Base-by-base conservation (phyloP, 2,888 invertebrate species). In the Pandemis corylana region DNA sequence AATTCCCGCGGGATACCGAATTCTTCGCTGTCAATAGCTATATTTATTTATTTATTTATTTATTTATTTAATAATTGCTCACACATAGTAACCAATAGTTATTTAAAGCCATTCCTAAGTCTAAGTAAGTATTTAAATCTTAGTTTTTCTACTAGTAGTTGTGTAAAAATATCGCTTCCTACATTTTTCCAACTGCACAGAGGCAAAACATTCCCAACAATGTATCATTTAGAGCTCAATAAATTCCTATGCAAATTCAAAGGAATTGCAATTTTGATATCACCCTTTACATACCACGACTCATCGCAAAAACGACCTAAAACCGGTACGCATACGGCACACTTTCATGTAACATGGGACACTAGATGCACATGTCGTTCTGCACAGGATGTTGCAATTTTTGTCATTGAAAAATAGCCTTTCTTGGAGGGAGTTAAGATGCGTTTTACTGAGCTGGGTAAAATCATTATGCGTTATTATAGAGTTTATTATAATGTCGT, bases 401-500 rank as follows among this genome's bases (percentile, higher is more conserved):
- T n/a, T n/a, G 61, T 70, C 44, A 9, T 36, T 28, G 51, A 28
- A 74, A 51, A 51, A 53, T 28, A 36, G 42, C 12, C 20, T 65
- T 62, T 70, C 59, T 61, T 42, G 7, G 15, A 12, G n/a, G 65
- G 61, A 6, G 61, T 41, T 70, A 71, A 15, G 63, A 70, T 67
- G 36, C 13, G n/a, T 67, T 71, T 75, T 66, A 61, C 51, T 59
- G n/a, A 51, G 12, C 4, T 7, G 10, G 12, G 44, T 20, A 13
- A 20, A n/a, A 66, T 36, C n/a, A 42, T 68, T 56, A 59, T 42
- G 59, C 28, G 20, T 42, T 70, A 70, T 65, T 68, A 20, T 53
- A 71, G 70, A 66, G 70, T 66, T 71, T 75, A 75, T 75, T 75
- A 75, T 75, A 75, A 75, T 75, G 70, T 75, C 69, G 66, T 75